A percentile compares a stretch with the other conserved stretches of the same genome.
Conservation (phyloP, 2,888 invertebrate species). For the Mythimna lalbum region DNA sequence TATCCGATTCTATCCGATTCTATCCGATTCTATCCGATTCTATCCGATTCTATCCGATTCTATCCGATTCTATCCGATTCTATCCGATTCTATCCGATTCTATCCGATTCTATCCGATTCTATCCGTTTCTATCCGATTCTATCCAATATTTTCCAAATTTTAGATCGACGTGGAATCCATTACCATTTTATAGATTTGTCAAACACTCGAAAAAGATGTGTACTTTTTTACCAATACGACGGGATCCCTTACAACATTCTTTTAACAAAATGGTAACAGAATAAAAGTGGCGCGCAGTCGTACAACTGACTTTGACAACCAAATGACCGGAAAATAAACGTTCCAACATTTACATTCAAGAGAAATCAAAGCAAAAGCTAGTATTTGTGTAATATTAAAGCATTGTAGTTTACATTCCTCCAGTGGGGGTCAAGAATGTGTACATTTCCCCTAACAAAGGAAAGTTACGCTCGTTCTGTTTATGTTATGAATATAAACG, state of each 20-base stretch:
- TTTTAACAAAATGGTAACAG: not conserved
- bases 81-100: too few relatives aligned
- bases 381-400: constrained; percentile 59
- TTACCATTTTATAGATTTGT: not conserved
- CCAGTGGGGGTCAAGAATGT: constrained; percentile 59
- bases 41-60: too few relatives aligned
- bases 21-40: too few relatives aligned
- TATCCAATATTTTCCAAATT: too few relatives aligned
- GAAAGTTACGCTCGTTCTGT: constrained; percentile 53
- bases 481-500: constrained; percentile 41
- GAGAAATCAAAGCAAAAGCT: constrained; percentile 55
- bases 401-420: constrained; percentile 57
- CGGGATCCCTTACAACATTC: not conserved
- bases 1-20: too few relatives aligned
- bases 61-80: too few relatives aligned
- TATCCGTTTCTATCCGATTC: too few relatives aligned
- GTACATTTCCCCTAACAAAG: constrained; percentile 60
- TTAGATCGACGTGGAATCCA: too few relatives aligned
- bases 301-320: constrained; percentile 23
- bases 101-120: too few relatives aligned
- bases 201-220: too few relatives aligned
- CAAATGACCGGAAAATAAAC: constrained; percentile 43
- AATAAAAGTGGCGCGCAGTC: not conserved
- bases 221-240: not conserved
- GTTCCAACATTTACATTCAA: constrained; percentile 31